A percentile compares a stretch with the other conserved stretches of the same genome.
Conservation (phyloP, 2,888 invertebrate genomes). For the Sceliomorpha sp. region DNA sequence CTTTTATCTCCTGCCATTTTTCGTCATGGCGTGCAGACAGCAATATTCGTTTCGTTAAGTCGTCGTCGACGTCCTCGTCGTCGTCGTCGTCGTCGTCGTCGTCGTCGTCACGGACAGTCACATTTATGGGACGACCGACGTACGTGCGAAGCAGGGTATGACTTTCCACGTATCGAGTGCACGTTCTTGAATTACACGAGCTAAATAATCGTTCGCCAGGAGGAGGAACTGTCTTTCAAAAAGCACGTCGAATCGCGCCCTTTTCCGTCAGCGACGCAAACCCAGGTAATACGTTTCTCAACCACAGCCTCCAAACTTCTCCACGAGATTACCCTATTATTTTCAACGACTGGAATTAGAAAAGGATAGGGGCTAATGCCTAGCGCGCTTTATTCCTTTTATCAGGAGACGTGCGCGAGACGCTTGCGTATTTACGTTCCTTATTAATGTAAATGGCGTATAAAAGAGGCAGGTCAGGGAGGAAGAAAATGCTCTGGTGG, state of each 20-base stretch:
- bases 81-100: too few species aligned
- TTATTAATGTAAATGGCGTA: conserved; percentile 41
- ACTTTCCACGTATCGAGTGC: conserved; percentile 34
- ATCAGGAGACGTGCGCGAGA: background rate
- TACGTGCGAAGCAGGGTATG: conserved; percentile 38
- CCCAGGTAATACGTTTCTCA: too few species aligned
- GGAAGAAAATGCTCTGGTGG: conserved; percentile 42
- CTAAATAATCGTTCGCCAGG: conserved; percentile 25
- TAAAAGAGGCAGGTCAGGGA: conserved; percentile 23
- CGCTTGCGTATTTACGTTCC: conserved; percentile 15
- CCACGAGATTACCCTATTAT: conserved; percentile 10
- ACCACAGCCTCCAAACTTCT: conserved; percentile 2
- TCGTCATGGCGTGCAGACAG: conserved; percentile 23
- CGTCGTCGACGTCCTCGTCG: conserved; percentile 39
- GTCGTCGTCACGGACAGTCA: too few species aligned
- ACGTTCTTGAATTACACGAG: conserved; percentile 37
- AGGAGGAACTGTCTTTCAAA: conserved; percentile 19
- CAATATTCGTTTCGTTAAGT: conserved; percentile 48
- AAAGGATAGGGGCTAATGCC: conserved; percentile 2
- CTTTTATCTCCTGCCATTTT: conserved; percentile 36
- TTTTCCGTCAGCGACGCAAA: conserved; percentile 1
- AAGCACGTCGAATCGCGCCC: too few species aligned
- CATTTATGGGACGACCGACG: conserved; percentile 27
- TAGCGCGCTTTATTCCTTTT: conserved; percentile 4
- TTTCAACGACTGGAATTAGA: conserved; percentile 7